Evolutionary conservation across 2,797 vertebrate genomes (phyloP), one percentile per base, ranked within the genome.

Genomic region (Cheracebus regulus): DNA sequence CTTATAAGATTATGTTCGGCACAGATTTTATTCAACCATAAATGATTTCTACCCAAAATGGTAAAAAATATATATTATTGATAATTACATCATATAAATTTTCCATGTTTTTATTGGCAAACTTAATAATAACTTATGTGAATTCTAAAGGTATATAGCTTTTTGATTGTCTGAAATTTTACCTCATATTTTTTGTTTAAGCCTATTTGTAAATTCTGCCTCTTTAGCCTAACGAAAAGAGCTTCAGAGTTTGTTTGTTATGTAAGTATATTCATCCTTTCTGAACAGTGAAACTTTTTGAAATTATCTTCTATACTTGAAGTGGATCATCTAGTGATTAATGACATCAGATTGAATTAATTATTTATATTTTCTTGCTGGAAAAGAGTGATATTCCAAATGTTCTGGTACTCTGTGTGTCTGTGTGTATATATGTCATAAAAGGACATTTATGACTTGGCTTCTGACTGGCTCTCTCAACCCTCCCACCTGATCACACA

Each of bases 91-190:
- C 13, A 36, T 67, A 36, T 61, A 39, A n/a, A 33, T 79, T 96
- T 94, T 58, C 55, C 73, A 57, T 72, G 70, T n/a, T 95, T 39
- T 92, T 84, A 84, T 76, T 75, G 36, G 11, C 81, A 93, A 67
- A 61, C 48, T 93, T 89, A 93, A 19, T 76, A 83, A 76, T 22
- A 20, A 4, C 33, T 39, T 39, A 5, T 0, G 13, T 84, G 55
- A 93, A 96, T 97, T 22, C 30, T 88, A 52, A 86, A 84, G 13
- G 55, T 28, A 36, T 39, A 61, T 33, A 44, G 20, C 83, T 82
- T 95, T 82, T n/a, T 72, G 15, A 50, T 30, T 86, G 57, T n/a
- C 88, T 58, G 61, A 12, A 92, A 78, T 86, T 90, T 90, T 64
- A 88, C 75, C 12, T 87, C 46, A 11, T 80, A 17, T 89, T 75